These are phyloP conservation scores for Silvanus unidentatus DNA, from an alignment of 2,888 invertebrate genomes.

Conservation along the genomic window DNA sequence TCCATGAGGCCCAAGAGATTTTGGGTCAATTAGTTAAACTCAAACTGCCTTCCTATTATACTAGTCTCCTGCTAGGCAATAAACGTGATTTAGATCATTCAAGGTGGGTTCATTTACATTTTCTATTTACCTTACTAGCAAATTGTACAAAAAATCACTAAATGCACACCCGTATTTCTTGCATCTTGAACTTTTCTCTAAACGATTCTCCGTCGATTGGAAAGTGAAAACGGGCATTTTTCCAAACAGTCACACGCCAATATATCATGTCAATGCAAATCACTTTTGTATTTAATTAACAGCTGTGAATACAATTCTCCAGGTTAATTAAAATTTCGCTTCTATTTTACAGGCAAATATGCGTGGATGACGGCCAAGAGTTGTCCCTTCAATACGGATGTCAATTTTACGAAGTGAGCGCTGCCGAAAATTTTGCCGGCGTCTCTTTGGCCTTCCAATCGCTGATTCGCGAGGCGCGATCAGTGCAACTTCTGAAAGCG, in stretches of 20 bases:
- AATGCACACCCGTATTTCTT: conserved; percentile 8
- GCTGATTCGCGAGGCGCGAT: conserved; percentile 66
- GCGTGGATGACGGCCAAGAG: conserved; percentile 75
- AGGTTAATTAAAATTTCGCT: too few species aligned
- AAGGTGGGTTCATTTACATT: conserved; percentile 48
- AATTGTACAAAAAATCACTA: conserved; percentile 1
- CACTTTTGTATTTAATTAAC: conserved; percentile 14
- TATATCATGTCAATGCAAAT: conserved; percentile 21
- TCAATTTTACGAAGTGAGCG: conserved; percentile 80
- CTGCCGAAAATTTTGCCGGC: conserved; percentile 75
- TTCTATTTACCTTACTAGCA: too few species aligned
- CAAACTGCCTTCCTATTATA: conserved; percentile 69
- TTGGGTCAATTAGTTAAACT: conserved; percentile 65
- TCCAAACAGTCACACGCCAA: conserved; percentile 12
- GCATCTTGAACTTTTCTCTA: conserved; percentile 12
- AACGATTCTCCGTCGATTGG: conserved; percentile 12
- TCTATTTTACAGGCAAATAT: conserved; percentile 58
- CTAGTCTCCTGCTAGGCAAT: conserved; percentile 72
- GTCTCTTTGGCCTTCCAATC: conserved; percentile 76
- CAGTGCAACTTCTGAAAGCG: conserved; percentile 63
- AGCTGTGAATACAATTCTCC: conserved; percentile 6
- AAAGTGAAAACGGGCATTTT: conserved; percentile 21
- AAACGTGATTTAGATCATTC: conserved; percentile 76
- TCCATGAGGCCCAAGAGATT: conserved; percentile 66
- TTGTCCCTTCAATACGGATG: conserved; percentile 70